Evolutionary conservation across 1,140 invertebrate genomes (phyloP).

Genomic region (Aporrectodea caliginosa): DNA sequence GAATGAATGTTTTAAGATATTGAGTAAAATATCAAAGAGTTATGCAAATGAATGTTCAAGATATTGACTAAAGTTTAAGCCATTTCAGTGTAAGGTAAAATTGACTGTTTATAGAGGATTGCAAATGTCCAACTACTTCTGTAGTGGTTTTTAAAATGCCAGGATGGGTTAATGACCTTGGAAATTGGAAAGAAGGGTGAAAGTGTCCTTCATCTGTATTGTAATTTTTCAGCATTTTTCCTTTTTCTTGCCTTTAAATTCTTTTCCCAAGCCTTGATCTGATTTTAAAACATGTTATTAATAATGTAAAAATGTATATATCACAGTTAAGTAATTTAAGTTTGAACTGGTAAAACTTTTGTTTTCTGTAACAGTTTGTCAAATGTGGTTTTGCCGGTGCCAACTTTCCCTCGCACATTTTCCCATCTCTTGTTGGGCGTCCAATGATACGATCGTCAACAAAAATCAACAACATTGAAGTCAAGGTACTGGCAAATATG

Average conservation of each 20-base stretch:
- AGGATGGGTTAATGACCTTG: too few relatives aligned
- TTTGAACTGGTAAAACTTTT: constrained; percentile 6
- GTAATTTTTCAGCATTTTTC: neutral
- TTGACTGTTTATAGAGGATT: too few relatives aligned
- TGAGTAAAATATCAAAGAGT: too few relatives aligned
- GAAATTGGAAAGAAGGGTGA: too few relatives aligned
- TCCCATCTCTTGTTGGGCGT: constrained; percentile 96
- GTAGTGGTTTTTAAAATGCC: too few relatives aligned
- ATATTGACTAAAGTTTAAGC: too few relatives aligned
- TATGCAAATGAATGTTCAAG: too few relatives aligned
- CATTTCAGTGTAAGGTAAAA: too few relatives aligned
- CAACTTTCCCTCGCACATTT: constrained; percentile 97
- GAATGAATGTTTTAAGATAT: too few relatives aligned
- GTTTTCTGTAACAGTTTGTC: constrained; percentile 78
- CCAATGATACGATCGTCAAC: constrained; percentile 95
- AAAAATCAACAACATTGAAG: constrained; percentile 97
- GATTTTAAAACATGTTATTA: neutral
- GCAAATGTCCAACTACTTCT: too few relatives aligned
- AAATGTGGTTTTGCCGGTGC: constrained; percentile 99
- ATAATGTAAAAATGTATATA: neutral
- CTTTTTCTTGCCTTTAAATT: neutral
- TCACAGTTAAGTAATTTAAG: neutral
- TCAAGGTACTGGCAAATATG: constrained; percentile 94
- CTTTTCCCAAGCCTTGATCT: constrained; percentile 1
- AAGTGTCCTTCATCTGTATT: too few relatives aligned